Base-by-base conservation (phyloP, 2,113 vertebrate species). In the Nycticebus coucang region DNA sequence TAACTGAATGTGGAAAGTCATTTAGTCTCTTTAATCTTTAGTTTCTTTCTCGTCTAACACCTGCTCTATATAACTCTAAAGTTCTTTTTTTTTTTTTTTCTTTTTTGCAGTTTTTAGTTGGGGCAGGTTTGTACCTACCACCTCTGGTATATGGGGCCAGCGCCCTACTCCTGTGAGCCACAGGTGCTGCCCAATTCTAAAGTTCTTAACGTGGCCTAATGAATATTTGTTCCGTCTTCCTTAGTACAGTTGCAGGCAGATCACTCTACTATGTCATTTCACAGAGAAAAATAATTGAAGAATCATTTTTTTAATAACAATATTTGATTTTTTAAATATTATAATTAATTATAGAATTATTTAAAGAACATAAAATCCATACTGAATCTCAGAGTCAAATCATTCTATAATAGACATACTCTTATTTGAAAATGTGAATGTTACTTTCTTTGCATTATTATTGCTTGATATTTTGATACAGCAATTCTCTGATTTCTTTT, bases 1-100 rank as follows among this genome's bases (percentile, higher is more conserved):
- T 88, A 91, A 96, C 62, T 93, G 84, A 96, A 88, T 68, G 57
- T 97, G 68, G 33, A 6, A 96, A 90, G 77, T 96, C 90, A 97
- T 60, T 92, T 92, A 95, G 28, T 90, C 50, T 92, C 37, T 72
- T 35, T 84, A 57, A 93, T 96, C 87, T 95, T 93, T 64, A 82
- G 59, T 94, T 95, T 95, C 33, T 96, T 96, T 71, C 33, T 97
- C 12, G 88, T 81, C 64, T 96, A 75, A 95, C 37, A 95, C 53
- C 81, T 90, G 74, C 53, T 91, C 79, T 89, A 87, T 89, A 83
- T 86, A 96, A 41, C 41, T 41, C 5, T 3, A 41, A 41, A 41
- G 41, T 41, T 41, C 41, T 41, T 41, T 41, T 41, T 41, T 41
- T 41, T 41, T 41, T 4, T 41, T n/a, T n/a, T n/a, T n/a, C n/a